Conservation (phyloP, 2,113 vertebrate species). For the Laticauda laticaudata region DNA sequence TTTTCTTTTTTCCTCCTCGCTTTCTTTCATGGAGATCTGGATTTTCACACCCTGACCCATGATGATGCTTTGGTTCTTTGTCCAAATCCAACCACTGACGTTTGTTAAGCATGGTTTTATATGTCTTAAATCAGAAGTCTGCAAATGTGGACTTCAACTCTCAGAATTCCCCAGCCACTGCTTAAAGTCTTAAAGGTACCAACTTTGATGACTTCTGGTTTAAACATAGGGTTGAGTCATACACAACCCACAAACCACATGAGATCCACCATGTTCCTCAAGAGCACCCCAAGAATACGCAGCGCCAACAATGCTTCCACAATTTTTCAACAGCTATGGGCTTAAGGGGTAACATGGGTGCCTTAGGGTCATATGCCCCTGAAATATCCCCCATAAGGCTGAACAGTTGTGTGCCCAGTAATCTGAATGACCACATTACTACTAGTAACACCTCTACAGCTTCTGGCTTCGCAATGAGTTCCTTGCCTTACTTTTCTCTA, state of each 20-base stretch:
- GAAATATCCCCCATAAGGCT: not conserved
- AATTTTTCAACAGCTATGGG: not conserved
- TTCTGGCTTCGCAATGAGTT: not conserved
- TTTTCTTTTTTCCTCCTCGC: not conserved
- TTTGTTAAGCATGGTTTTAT: not conserved
- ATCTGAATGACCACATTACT: not conserved
- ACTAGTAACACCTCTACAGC: not conserved
- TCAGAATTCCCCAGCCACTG: not conserved
- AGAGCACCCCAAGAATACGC: not conserved
- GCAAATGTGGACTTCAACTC: not conserved
- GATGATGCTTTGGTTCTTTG: not conserved
- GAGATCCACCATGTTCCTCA: not conserved
- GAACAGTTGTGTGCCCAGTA: not conserved
- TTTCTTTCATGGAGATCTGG: constrained; percentile 14
- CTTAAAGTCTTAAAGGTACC: too few species aligned
- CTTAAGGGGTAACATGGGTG: not conserved
- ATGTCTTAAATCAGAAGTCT: not conserved
- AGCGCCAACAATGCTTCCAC: not conserved
- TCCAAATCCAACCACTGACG: not conserved
- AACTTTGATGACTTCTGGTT: not conserved
- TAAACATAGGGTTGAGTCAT: not conserved
- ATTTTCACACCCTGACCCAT: not conserved
- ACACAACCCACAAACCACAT: not conserved
- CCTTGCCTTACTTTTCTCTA: not conserved
- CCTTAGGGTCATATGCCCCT: not conserved